Evolutionary conservation across 2,888 invertebrate species (phyloP), one percentile per base, ranked within the genome.

Genomic region (Limnephilus auricula): DNA sequence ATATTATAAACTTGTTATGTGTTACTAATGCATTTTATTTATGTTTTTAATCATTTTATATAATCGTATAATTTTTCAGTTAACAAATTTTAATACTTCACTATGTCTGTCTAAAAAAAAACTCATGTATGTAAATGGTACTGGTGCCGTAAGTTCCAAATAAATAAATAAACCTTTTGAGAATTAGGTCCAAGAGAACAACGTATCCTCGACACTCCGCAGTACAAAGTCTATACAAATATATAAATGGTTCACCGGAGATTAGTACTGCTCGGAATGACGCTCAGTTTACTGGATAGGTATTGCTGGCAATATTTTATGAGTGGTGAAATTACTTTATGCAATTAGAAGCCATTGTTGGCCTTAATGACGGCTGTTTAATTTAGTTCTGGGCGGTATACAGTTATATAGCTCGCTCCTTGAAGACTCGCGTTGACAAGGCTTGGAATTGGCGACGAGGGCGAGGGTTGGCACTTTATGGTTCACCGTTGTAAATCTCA

Each of bases 321-420:
- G 92, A 92, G 91, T 84, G 90, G 78, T 90, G 85, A 91, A 91
- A 92, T 92, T 92, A 85, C 91, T 91, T 91, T 90, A 91, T 91
- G 89, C 92, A 92, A 92, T 92, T 92, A 92, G 89, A 91, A 82
- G 83, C 90, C 90, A 92, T 92, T 92, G 92, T 92, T 79, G 88
- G 82, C 45, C 31, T 34, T 89, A 92, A 92, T 85, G 83, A 90
- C 82, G 88, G 87, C 84, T 91, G 79, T 92, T 91, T 91, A 91
- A 92, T 92, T 92, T 82, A 90, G 91, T 84, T 87, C 88, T n/a
- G 18, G 84, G 37, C 84, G 84, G 37, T 37, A 12, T 40, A 40
- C 40, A 40, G 40, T 40, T 84, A 25, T n/a, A 40, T 2, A 40
- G 40, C 32, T 34, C 10, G 12, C 37, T 37, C 40, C 37, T 34